Percentiles rank a stretch among this genome's conserved stretches.
phyloP scores from a whole-genome alignment of 2,888 invertebrate genomes.

The Druceiella hillmani region DNA sequence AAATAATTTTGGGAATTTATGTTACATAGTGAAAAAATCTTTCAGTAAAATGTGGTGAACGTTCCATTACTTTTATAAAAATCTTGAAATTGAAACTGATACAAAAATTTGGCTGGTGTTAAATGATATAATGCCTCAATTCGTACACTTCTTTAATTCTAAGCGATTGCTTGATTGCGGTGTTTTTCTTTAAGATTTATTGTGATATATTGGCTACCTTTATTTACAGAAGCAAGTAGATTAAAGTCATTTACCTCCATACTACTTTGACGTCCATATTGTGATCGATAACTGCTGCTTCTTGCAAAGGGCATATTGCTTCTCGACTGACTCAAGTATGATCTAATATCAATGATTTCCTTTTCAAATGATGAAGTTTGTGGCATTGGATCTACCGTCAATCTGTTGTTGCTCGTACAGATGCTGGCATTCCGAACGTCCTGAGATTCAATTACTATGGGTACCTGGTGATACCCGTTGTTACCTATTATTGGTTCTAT shows the following conservation, averaged over 20 bases:
- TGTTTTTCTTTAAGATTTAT: neutral
- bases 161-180: too few relatives aligned
- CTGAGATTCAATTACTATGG: slow-evolving; percentile 56
- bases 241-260: slow-evolving; percentile 37
- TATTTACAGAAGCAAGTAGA: too few relatives aligned
- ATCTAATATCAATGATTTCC: slow-evolving; percentile 65
- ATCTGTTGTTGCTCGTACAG: slow-evolving; percentile 35
- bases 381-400: slow-evolving; percentile 44
- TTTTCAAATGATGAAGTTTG: slow-evolving; percentile 51
- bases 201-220: too few relatives aligned
- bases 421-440: slow-evolving; percentile 35
- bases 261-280: slow-evolving; percentile 57
- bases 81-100: too few relatives aligned
- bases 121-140: too few relatives aligned
- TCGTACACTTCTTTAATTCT: too few relatives aligned
- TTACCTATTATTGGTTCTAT: slow-evolving; percentile 31
- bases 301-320: slow-evolving; percentile 68
- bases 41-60: too few relatives aligned
- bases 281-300: slow-evolving; percentile 65
- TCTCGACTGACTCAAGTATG: slow-evolving; percentile 67
- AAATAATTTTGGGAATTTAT: too few relatives aligned
- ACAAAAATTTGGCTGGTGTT: too few relatives aligned
- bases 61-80: too few relatives aligned
- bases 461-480: slow-evolving; percentile 61
- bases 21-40: too few relatives aligned